Evolutionary conservation across 2,113 vertebrate species (phyloP), one percentile per base, ranked within the genome.

Genomic region (Aramus guarauna): DNA sequence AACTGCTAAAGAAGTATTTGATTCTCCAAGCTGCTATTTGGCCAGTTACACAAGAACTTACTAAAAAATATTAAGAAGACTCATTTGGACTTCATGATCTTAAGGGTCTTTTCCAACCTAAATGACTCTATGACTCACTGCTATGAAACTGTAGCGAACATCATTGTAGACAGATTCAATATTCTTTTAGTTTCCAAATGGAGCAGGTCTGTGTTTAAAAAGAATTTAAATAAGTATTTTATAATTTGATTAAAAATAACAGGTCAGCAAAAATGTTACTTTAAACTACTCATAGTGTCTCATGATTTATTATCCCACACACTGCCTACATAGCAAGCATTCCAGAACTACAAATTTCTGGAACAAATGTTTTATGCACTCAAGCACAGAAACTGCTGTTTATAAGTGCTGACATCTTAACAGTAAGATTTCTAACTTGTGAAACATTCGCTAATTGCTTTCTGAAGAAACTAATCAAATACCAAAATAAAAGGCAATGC

Each of bases 291-390:
- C 74, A 79, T 12, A 72, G 39, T 27, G 36, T 73, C 80, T 94
- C 80, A 64, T 77, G 60, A 86, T 84, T 84, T 75, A 74, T 74
- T 78, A 95, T 94, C 94, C 95, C 90, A 87, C 96, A 91, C 63
- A 63, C 80, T 74, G 76, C 90, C 91, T 82, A 96, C 94, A 80
- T 59, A 88, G 50, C 47, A 94, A 74, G 67, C 85, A 84, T 92
- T 92, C 78, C 75, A 95, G 85, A 90, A 88, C 50, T 41, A 90
- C 50, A 39, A 12, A 93, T 86, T 88, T 90, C 82, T 95, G 34
- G 30, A 95, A 85, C 50, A 91, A 94, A 67, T 36, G 64, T 71
- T 93, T 85, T 63, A 88, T 39, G 56, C 89, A 86, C 22, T 21
- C 43, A 18, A 71, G 50, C 27, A 60, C 18, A n/a, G 15, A 84